These are phyloP conservation scores for Myodes glareolus DNA, from an alignment of 2,113 vertebrate genomes.

Conservation along the genomic window DNA sequence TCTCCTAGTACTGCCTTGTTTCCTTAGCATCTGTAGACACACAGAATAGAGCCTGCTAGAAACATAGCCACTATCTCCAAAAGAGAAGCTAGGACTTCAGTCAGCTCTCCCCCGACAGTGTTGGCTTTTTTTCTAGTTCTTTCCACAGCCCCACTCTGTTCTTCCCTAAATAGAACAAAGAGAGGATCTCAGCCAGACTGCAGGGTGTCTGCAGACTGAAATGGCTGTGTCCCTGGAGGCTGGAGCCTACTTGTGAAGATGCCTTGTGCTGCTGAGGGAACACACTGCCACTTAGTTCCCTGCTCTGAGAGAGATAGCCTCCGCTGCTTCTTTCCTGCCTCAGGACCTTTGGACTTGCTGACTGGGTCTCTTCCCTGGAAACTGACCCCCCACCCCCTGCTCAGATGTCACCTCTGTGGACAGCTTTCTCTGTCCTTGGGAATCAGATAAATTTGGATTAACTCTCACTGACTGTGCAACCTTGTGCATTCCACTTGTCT, in stretches of 20 bases:
- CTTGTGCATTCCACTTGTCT: not conserved
- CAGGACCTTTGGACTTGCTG: constrained; percentile 9
- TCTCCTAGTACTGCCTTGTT: not conserved
- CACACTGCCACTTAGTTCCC: not conserved
- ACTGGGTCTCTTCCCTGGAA: not conserved
- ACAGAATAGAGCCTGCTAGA: not conserved
- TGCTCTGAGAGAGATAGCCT: not conserved
- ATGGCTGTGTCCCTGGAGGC: not conserved
- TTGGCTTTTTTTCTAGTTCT: not conserved
- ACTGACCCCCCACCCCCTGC: not conserved
- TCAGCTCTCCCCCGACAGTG: too few species aligned
- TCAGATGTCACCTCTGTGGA: not conserved
- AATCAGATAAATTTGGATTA: not conserved
- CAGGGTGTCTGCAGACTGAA: not conserved
- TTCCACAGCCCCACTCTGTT: not conserved
- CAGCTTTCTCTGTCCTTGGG: not conserved
- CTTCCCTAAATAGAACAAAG: not conserved
- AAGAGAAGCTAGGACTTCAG: not conserved
- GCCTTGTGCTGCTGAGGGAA: not conserved
- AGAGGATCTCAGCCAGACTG: not conserved
- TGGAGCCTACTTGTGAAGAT: not conserved
- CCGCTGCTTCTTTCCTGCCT: not conserved
- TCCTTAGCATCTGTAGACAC: not conserved
- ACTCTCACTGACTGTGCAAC: not conserved
- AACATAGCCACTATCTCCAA: not conserved